phyloP scores from a whole-genome alignment of 2,888 invertebrate species.

The Lepidonotus clava region DNA sequence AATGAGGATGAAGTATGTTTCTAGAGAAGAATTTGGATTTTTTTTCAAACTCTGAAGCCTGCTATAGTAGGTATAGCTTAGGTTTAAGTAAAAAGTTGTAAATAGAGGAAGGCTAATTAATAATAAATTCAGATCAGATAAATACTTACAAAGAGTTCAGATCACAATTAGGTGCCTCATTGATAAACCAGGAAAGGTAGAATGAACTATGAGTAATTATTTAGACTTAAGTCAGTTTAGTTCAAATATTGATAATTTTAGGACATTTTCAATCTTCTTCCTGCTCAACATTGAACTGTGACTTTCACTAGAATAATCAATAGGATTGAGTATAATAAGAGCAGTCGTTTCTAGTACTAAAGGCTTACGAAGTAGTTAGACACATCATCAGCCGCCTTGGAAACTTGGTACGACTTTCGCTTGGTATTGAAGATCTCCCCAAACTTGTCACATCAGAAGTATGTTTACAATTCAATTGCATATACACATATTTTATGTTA shows the following conservation, averaged over 20 bases:
- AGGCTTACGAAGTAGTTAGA: slow-evolving; percentile 23
- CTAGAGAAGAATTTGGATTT: background rate
- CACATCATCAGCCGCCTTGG: slow-evolving; percentile 4
- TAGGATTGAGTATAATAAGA: background rate
- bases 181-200: too few species aligned
- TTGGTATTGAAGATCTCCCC: too few species aligned
- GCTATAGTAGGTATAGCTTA: slow-evolving; percentile 44
- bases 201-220: too few species aligned
- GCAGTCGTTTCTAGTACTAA: slow-evolving; percentile 31
- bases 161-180: too few species aligned
- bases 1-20: slow-evolving; percentile 13
- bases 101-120: too few species aligned
- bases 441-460: too few species aligned
- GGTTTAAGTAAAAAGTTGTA: slow-evolving; percentile 7
- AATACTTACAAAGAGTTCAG: too few species aligned
- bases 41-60: slow-evolving; percentile 5
- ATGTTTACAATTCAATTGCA: too few species aligned
- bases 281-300: slow-evolving; percentile 40
- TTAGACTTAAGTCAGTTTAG: background rate
- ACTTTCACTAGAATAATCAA: background rate
- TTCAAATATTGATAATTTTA: background rate
- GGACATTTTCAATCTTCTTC: background rate
- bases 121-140: background rate
- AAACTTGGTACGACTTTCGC: too few species aligned
- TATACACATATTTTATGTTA: too few species aligned